Base-by-base conservation (phyloP, 92 coral and sea anemone species). In the Heteractis magnifica region DNA sequence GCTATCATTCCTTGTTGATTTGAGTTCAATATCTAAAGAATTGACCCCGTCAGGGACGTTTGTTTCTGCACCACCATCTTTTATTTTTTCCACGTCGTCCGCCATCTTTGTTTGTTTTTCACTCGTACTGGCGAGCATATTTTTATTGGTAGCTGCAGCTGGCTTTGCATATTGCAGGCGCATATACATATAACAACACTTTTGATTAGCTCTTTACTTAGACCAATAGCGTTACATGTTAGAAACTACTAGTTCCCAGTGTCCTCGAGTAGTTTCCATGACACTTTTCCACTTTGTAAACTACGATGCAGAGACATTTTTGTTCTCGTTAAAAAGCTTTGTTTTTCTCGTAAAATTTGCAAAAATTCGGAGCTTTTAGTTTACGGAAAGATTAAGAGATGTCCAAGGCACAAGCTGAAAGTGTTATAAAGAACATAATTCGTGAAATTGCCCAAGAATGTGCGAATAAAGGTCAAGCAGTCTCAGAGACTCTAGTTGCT, bases 381-480 rank as follows among this genome's bases (percentile, higher is more conserved):
- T 20, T 56, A 34, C 51, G 20, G 16, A 52, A 70, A 74, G 14
- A 51, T 51, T 13, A 34, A 21, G 34, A 75, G 59, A 96, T 96
- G 99, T 96, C 99, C 84, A 90, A 94, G 56, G 95, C 99, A 64
- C 99, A 96, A 81, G 99, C 99, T 82, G 99, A 96, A 77, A 96
- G 98, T 82, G 99, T 96, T 76, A 96, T 96, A 64, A 96, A 96
- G 88, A 96, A 96, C 49, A 96, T 96, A 48, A 96, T 96, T 76
- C 93, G 99, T 16, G 99, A 96, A 88, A 96, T 96, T 71, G 99
- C 99, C 10, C 99, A 96, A 73, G 99, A 96, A 89, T 96, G 99
- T 49, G 99, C 98, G 55, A 93, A 91, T 79, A 90, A 92, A 88
- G 99, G 99, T 6, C 99, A 94, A 82, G 99, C 99, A 4, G 99